A percentile compares a stretch with the other conserved stretches of the same genome.
Conservation (phyloP, 2,888 invertebrate species). For the Trichogramma evanescens region DNA sequence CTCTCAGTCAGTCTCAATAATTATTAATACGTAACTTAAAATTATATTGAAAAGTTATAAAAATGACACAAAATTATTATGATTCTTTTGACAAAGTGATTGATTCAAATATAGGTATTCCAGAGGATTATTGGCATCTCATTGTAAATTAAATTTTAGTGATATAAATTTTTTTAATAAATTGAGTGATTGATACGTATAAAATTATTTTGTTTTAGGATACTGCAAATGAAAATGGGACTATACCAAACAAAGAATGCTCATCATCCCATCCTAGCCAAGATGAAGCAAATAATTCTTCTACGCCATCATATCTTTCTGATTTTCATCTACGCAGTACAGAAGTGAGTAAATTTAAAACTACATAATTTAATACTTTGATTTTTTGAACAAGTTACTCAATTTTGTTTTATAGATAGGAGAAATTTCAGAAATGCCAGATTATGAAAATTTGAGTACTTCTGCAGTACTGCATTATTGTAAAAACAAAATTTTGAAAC, state of each 20-base stretch:
- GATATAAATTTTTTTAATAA: neutral
- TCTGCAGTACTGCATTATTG: slow-evolving; percentile 75
- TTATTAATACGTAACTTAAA: neutral
- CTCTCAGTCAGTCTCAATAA: no score
- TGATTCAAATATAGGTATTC: neutral
- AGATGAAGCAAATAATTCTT: slow-evolving; percentile 29
- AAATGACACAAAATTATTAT: neutral
- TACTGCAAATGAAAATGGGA: slow-evolving; percentile 23
- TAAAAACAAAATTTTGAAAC: slow-evolving; percentile 72
- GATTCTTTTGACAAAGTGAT: neutral
- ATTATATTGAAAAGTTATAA: neutral
- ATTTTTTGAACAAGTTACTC: slow-evolving; percentile 32
- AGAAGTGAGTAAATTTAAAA: slow-evolving; percentile 33
- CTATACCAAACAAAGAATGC: slow-evolving; percentile 34
- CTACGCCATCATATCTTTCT: slow-evolving; percentile 36
- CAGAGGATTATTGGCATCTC: slow-evolving; percentile 3
- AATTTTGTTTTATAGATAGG: slow-evolving; percentile 52
- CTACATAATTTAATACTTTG: slow-evolving; percentile 4
- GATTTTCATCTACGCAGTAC: slow-evolving; percentile 41
- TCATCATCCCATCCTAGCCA: slow-evolving; percentile 26
- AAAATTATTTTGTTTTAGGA: slow-evolving; percentile 11
- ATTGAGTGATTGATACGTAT: neutral
- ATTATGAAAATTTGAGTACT: slow-evolving; percentile 63
- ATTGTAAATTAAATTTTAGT: slow-evolving; percentile 4
- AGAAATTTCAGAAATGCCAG: slow-evolving; percentile 63